These are phyloP conservation scores for Coccyzus lansbergi DNA, from an alignment of 2,797 vertebrate genomes.

Conservation along the genomic window DNA sequence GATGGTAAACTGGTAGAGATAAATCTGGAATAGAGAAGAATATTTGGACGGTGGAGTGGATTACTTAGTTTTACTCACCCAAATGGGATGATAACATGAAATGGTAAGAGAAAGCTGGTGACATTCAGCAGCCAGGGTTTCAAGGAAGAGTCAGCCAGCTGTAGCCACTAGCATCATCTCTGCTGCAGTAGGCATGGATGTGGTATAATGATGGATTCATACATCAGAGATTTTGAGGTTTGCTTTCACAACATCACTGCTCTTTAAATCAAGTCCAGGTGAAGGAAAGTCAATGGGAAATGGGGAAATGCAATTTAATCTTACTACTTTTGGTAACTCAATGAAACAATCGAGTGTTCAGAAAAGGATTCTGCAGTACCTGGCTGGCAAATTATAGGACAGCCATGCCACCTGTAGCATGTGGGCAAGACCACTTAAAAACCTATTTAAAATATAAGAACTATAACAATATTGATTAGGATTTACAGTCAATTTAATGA, in stretches of 20 bases:
- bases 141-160: neutral
- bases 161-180: neutral
- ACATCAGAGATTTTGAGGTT: neutral
- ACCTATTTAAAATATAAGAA: neutral
- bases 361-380: conserved; percentile 17
- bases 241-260: neutral
- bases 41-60: neutral
- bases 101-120: neutral
- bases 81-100: neutral
- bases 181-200: neutral
- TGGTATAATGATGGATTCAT: neutral
- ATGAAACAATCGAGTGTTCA: neutral
- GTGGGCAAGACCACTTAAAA: neutral
- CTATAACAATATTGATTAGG: conserved; percentile 42
- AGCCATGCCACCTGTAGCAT: neutral
- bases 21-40: neutral
- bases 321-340: neutral
- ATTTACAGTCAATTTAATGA: conserved; percentile 26
- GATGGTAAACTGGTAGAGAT: neutral
- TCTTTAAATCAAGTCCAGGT: neutral
- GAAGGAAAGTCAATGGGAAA: neutral
- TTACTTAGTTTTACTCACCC: neutral
- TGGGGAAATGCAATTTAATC: neutral
- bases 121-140: neutral
- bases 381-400: conserved; percentile 12